Evolutionary conservation across 2,113 vertebrate species (phyloP), one percentile per base, ranked within the genome.

Genomic region (Alexandromys fortis): DNA sequence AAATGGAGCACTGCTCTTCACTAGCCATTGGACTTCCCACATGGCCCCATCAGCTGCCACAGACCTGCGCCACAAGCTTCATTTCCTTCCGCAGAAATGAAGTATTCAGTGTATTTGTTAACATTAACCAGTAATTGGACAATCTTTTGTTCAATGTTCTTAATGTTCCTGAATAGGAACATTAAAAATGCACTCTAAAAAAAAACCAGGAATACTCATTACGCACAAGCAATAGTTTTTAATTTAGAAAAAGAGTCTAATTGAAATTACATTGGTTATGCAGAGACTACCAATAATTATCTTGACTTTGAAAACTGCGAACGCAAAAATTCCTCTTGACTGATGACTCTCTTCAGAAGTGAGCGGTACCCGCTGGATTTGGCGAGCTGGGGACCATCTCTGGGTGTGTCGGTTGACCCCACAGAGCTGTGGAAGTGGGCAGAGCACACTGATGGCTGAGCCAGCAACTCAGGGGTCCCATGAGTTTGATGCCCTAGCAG

Each of bases 211-310:
- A 97, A 96, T 91, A 75, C 42, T 95, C 76, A 95, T 94, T 97
- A 97, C 94, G 87, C 72, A 90, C 89, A 96, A 97, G 97, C 97
- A 97, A 96, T 97, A 96, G 97, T 97, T 98, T 97, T 97, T 97
- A 97, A 97, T 98, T 98, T 97, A 97, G 96, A 97, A 97, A 96
- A 96, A 96, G 91, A 86, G 86, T 96, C 91, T 97, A 96, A 97
- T 86, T 97, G 96, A 97, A 97, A 97, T 97, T 94, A 97, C 21
- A 76, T 97, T 97, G 97, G 73, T 93, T 97, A 85, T 96, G 85
- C 77, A 88, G 95, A 94, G n/a, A 83, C 96, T 96, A 93, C 65
- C 67, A 96, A 88, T 96, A 96, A 96, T 96, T 95, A 97, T 92
- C 96, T 78, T 90, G 95, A 93, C 89, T 97, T 95, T 92, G 95